Percentiles rank a stretch among this genome's conserved stretches.
Conservation (phyloP, 2,113 vertebrate species). For the Oreamnos americanus region DNA sequence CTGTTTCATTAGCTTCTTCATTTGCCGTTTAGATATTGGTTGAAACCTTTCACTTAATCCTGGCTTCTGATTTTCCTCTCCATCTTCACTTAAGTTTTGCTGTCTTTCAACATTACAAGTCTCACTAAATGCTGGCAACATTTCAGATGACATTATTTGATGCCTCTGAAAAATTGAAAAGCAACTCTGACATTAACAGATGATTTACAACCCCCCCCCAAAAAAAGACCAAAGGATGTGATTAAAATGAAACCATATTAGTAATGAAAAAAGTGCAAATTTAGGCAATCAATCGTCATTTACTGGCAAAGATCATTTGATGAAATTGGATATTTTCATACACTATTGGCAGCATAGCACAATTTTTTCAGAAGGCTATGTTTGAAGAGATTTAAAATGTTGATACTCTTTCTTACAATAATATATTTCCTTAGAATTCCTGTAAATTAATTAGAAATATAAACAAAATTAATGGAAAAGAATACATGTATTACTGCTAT, state of each 20-base stretch:
- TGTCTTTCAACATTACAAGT: slow-evolving; percentile 45
- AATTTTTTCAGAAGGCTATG: neutral
- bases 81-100: neutral
- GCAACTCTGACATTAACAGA: neutral
- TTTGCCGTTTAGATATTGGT: slow-evolving; percentile 90
- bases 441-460: neutral
- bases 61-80: slow-evolving; percentile 34
- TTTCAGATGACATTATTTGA: slow-evolving; percentile 71
- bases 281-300: neutral
- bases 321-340: neutral
- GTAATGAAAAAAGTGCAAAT: neutral
- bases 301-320: neutral
- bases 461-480: neutral
- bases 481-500: neutral
- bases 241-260: neutral
- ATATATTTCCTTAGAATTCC: slow-evolving; percentile 29
- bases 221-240: neutral
- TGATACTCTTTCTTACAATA: neutral
- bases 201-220: slow-evolving; percentile 31
- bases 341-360: neutral
- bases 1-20: slow-evolving; percentile 91
- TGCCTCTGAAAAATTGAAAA: slow-evolving; percentile 40
- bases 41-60: slow-evolving; percentile 39
- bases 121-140: neutral
- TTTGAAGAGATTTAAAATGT: slow-evolving; percentile 28